A percentile compares a stretch with the other conserved stretches of the same genome.
Conservation (phyloP, 1,140 invertebrate species). For the Scaptomyza montana region DNA sequence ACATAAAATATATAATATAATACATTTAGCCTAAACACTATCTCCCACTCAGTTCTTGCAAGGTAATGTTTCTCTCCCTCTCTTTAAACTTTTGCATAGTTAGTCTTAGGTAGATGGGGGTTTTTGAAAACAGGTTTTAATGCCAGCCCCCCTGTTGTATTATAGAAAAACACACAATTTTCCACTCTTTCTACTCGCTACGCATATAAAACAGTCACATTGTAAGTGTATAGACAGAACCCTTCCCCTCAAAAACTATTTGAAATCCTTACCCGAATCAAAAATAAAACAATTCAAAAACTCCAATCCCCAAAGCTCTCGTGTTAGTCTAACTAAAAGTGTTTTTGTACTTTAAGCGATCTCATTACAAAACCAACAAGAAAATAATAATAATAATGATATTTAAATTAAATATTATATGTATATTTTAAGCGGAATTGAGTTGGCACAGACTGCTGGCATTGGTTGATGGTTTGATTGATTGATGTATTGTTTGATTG, state of each 20-base stretch:
- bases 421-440: constrained; percentile 63
- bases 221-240: constrained; percentile 70
- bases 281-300: no score
- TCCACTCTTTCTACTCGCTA: constrained; percentile 80
- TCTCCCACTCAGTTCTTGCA: constrained; percentile 5
- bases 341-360: constrained; percentile 76
- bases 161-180: constrained; percentile 70
- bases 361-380: constrained; percentile 61
- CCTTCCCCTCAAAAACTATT: constrained; percentile 20
- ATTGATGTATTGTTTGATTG: constrained; percentile 56
- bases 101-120: constrained; percentile 64
- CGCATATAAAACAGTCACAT: constrained; percentile 55
- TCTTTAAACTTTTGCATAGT: constrained; percentile 53
- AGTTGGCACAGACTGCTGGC: constrained; percentile 75
- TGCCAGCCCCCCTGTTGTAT: constrained; percentile 64
- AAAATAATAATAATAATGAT: constrained; percentile 33
- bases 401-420: constrained; percentile 49
- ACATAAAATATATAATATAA: neutral
- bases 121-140: constrained; percentile 22
- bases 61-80: constrained; percentile 25
- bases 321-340: constrained; percentile 78
- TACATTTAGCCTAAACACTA: neutral
- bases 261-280: constrained; percentile 2
- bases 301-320: constrained; percentile 49
- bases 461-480: constrained; percentile 45